Evolutionary conservation across 2,797 vertebrate species (phyloP), one percentile per base, ranked within the genome.

Genomic region (Danio aesculapii): DNA sequence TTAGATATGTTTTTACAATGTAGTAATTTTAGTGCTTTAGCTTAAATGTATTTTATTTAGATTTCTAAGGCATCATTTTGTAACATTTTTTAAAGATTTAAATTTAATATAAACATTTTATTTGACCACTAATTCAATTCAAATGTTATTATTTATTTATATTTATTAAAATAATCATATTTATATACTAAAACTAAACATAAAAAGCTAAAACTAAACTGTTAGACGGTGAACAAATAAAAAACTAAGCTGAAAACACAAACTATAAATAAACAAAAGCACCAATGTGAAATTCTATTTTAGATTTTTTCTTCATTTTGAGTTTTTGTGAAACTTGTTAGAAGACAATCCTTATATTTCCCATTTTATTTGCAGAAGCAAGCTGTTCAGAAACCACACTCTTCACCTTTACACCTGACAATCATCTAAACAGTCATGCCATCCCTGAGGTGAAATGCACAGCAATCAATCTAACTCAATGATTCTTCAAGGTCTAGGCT

Each of bases 381-480:
- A 57, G 41, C 44, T 4, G 57, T 58, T 12, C 64, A 68, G 46
- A 59, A 77, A 77, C 30, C 10, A 58, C 57, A 79, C 6, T 43
- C n/a, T 49, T 70, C 55, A 50, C 16, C 46, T 69, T 69, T 70
- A 52, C 70, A 70, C 9, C 10, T 41, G 55, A 69, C 64, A 78
- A 69, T 78, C 43, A 61, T 70, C 55, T 50, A 49, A 53, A 77
- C n/a, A 68, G 63, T n/a, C 10, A 68, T 58, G 43, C 53, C 17
- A 64, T 53, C 49, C 74, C 39, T 66, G 49, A 66, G 43, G 63
- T 68, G 10, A 61, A 79, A 79, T 16, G 6, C 50, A 71, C 39
- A 72, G 68, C 58, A 72, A 79, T 79, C 68, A 55, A 44, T 79
- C 77, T 72, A 71, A 6, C 49, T 63, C 58, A 79, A 55, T 64